Evolutionary conservation across 2,113 vertebrate species (phyloP).

Genomic region (Pimephales promelas): DNA sequence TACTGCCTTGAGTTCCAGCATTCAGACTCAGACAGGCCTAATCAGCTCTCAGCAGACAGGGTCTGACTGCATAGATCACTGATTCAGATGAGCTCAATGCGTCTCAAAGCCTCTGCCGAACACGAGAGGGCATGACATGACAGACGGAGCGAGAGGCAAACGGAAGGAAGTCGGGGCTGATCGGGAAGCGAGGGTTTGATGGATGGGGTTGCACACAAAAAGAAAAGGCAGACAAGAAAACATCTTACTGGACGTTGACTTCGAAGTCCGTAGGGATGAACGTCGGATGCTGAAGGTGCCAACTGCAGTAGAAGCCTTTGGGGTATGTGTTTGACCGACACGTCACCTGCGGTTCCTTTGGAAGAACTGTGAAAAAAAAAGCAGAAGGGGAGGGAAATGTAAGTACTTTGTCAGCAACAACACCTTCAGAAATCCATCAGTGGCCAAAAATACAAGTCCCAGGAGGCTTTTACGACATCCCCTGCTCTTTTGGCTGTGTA

Average conservation of each 20-base stretch:
- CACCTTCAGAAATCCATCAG: slow-evolving; percentile 44
- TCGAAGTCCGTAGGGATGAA: slow-evolving; percentile 91
- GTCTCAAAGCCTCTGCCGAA: slow-evolving; percentile 26
- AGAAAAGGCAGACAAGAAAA: neutral
- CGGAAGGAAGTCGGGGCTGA: slow-evolving; percentile 2
- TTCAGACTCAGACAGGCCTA: slow-evolving; percentile 47
- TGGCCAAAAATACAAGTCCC: slow-evolving; percentile 42
- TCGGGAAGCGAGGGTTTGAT: neutral
- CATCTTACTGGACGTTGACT: slow-evolving; percentile 91
- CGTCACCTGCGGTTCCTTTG: slow-evolving; percentile 82
- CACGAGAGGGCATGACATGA: slow-evolving; percentile 41
- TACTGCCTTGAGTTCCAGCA: slow-evolving; percentile 29
- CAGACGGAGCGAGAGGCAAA: neutral
- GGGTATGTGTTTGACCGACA: slow-evolving; percentile 97
- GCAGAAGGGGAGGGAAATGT: slow-evolving; percentile 30
- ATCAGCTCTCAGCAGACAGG: slow-evolving; percentile 53
- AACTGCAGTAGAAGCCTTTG: slow-evolving; percentile 97
- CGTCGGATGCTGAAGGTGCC: slow-evolving; percentile 87
- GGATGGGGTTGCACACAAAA: slow-evolving; percentile 32
- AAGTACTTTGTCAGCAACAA: slow-evolving; percentile 49
- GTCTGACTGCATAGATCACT: slow-evolving; percentile 48
- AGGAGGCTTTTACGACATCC: slow-evolving; percentile 12
- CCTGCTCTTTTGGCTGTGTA: slow-evolving; percentile 12
- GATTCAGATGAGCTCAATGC: slow-evolving; percentile 33
- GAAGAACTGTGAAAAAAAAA: slow-evolving; percentile 74